These are phyloP conservation scores for Phrynocephalus vlangalii DNA, from an alignment of 2,797 vertebrate species.

Conservation along the genomic window DNA sequence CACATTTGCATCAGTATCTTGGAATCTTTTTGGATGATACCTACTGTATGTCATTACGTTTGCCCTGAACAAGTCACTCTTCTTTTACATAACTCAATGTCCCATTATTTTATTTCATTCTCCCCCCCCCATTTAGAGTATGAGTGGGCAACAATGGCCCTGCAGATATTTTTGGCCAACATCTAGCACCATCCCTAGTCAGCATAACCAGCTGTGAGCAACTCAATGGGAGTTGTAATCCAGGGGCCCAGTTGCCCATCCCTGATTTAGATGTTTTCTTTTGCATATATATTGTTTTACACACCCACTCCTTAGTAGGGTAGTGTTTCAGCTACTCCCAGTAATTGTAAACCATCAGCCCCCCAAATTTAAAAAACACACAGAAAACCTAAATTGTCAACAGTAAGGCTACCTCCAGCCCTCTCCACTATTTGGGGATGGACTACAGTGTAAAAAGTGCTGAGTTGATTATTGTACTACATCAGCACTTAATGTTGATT, in stretches of 20 bases:
- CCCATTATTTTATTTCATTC: background rate
- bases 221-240: background rate
- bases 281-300: too few relatives aligned
- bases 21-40: background rate
- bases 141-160: background rate
- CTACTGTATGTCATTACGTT: background rate
- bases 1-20: background rate
- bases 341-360: background rate
- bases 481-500: background rate
- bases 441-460: background rate
- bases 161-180: background rate
- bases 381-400: too few relatives aligned
- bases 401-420: background rate
- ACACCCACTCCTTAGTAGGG: background rate
- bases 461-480: background rate
- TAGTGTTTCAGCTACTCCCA: background rate
- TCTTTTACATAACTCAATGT: background rate
- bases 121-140: background rate
- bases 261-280: background rate
- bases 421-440: conserved; percentile 13
- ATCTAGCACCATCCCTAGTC: background rate
- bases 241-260: background rate
- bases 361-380: too few relatives aligned
- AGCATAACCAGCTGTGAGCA: background rate
- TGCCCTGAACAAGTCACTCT: background rate